Evolutionary conservation across 2,888 invertebrate genomes (phyloP).

Genomic region (Hypomecis atomaria): DNA sequence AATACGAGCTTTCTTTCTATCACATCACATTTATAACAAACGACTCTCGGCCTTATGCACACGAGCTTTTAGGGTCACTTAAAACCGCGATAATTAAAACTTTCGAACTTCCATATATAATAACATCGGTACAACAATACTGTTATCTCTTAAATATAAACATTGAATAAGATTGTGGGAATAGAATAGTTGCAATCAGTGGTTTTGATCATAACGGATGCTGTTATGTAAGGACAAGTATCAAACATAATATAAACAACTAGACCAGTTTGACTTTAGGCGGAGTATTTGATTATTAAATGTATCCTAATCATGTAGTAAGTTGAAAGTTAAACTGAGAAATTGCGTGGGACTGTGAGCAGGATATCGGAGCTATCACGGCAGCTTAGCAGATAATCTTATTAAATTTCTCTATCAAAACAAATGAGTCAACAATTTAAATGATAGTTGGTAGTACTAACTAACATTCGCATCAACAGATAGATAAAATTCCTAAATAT

Average conservation of each 20-base stretch:
- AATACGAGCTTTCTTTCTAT: conserved; percentile 51
- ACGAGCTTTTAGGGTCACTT: conserved; percentile 39
- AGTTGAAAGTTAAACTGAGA: conserved; percentile 2
- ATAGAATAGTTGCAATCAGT: conserved; percentile 30
- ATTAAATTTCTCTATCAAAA: too few relatives aligned
- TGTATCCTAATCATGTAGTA: conserved; percentile 1
- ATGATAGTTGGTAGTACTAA: too few relatives aligned
- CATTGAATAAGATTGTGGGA: conserved; percentile 37
- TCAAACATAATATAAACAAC: conserved; percentile 7
- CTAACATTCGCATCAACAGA: too few relatives aligned
- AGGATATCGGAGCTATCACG: not conserved
- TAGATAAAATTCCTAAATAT: too few relatives aligned
- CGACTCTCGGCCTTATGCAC: conserved; percentile 38
- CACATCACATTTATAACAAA: conserved; percentile 36
- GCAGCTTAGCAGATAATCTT: too few relatives aligned
- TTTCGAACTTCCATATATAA: conserved; percentile 58
- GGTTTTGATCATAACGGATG: conserved; percentile 24
- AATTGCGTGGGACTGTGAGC: not conserved
- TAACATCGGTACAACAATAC: conserved; percentile 54
- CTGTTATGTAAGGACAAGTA: conserved; percentile 19
- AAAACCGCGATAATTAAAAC: conserved; percentile 71
- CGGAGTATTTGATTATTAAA: conserved; percentile 1
- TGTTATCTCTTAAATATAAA: conserved; percentile 41
- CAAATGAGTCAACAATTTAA: too few relatives aligned
- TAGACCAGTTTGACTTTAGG: conserved; percentile 4